Conservation (phyloP, 2,888 invertebrate species). For the Rhimphoctona megacephalus region DNA sequence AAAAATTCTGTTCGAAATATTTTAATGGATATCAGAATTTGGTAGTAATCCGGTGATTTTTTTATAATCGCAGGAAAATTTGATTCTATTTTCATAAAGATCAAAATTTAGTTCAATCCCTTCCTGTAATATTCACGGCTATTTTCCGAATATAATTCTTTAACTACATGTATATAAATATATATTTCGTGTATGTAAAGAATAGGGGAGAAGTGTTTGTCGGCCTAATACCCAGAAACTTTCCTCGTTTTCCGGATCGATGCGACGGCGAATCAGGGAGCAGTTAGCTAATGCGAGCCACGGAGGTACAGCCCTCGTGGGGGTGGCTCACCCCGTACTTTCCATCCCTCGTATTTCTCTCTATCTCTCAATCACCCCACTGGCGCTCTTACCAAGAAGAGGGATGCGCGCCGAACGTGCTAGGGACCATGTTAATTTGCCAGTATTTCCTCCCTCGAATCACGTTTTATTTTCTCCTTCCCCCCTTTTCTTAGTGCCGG, state of each 20-base stretch:
- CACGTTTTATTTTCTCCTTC: constrained; percentile 39
- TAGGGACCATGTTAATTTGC: constrained; percentile 73
- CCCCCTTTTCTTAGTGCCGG: background rate
- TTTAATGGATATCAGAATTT: too few relatives aligned
- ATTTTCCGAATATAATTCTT: too few relatives aligned
- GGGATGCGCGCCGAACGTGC: constrained; percentile 72
- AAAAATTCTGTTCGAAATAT: too few relatives aligned
- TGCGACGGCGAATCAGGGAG: constrained; percentile 81
- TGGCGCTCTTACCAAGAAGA: constrained; percentile 69
- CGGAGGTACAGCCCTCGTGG: constrained; percentile 80
- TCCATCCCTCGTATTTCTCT: constrained; percentile 42
- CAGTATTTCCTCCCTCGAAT: constrained; percentile 66
- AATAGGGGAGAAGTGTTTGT: constrained; percentile 63
- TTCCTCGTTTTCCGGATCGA: constrained; percentile 79
- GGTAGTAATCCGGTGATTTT: too few relatives aligned
- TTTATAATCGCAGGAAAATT: too few relatives aligned
- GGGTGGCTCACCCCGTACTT: constrained; percentile 73
- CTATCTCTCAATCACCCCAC: constrained; percentile 61
- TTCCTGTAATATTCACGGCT: too few relatives aligned
- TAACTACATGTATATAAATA: too few relatives aligned
- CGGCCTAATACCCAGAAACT: constrained; percentile 76
- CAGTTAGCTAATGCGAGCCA: constrained; percentile 82
- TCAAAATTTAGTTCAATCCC: too few relatives aligned
- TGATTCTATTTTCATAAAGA: background rate
- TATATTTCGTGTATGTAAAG: too few relatives aligned